Base-by-base conservation (phyloP, 2,797 vertebrate genomes). In the Aeoliscus strigatus region DNA sequence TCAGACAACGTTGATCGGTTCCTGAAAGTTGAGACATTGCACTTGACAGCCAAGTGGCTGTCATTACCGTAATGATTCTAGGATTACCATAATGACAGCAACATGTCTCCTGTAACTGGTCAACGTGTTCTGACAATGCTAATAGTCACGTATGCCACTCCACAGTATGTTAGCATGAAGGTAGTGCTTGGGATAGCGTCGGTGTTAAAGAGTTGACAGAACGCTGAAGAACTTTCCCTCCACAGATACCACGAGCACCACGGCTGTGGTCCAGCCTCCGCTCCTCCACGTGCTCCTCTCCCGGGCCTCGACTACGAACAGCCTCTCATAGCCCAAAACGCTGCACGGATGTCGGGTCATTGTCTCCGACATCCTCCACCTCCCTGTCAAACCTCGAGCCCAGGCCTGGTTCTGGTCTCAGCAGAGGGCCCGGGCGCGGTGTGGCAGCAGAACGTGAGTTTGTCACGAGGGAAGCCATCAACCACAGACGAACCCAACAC, bases 221-320 rank as follows among this genome's bases (percentile, higher is more conserved):
- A n/a, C n/a, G n/a, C n/a, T n/a, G n/a, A 10, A 0, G 0, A 8
- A 44, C 15, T 52, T 59, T 15, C 53, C 10, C 50, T 56, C 38
- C 26, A 17, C 73, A 89, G 88, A 47, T 82, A 62, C 66, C 69
- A 70, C 18, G 65, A 75, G 17, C 70, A 65, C 31, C 66, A 55
- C 2, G 14, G 10, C 28, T 47, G 44, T n/a, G 21, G 26, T 36
- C 54, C 64, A 0, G 7, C 23, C 17, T 39, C 39, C 9, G 1
- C 26, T 15, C 9, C 58, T 29, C 49, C 40, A 1, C 51, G 53
- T 2, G 39, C 35, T 27, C 24, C 49, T 16, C 70, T 83, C 25
- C 71, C 79, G 1, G 74, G 73, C 37, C 51, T 42, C 1, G 50
- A 34, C 41, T 70, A 73, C 11, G 7, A 66, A 6, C 73, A 50